phyloP scores from a whole-genome alignment of 2,113 vertebrate genomes.

The Epinephelus lanceolatus region DNA sequence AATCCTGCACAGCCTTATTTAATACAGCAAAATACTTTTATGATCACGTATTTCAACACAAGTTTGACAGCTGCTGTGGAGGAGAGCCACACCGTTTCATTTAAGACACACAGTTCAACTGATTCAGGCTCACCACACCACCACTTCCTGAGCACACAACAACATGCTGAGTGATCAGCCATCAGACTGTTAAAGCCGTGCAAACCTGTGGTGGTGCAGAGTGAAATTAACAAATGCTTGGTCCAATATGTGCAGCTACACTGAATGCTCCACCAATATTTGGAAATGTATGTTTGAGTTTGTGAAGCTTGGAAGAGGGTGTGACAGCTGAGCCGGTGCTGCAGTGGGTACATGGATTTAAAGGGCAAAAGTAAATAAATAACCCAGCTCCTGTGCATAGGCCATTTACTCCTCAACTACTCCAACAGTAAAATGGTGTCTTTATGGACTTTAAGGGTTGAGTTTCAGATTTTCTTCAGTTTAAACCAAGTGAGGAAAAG shows the following conservation, averaged over 20 bases:
- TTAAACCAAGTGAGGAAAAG: background rate
- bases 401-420: background rate
- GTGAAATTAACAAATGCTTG: background rate
- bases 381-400: background rate
- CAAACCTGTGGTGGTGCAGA: background rate
- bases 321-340: too few species aligned
- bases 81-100: background rate
- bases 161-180: background rate
- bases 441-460: too few species aligned
- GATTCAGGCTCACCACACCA: background rate
- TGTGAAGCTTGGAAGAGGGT: background rate
- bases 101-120: background rate
- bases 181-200: background rate
- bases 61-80: background rate
- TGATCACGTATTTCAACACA: background rate
- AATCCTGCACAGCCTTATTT: background rate
- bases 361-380: background rate
- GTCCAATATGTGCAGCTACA: background rate
- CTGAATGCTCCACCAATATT: background rate
- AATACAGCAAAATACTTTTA: background rate
- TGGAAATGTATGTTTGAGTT: too few species aligned
- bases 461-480: background rate
- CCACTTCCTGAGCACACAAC: slow-evolving; percentile 3
- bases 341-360: background rate
- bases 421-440: background rate